Evolutionary conservation across 1,140 invertebrate species (phyloP), one percentile per base, ranked within the genome.

Genomic region (Piezodorus guildinii): DNA sequence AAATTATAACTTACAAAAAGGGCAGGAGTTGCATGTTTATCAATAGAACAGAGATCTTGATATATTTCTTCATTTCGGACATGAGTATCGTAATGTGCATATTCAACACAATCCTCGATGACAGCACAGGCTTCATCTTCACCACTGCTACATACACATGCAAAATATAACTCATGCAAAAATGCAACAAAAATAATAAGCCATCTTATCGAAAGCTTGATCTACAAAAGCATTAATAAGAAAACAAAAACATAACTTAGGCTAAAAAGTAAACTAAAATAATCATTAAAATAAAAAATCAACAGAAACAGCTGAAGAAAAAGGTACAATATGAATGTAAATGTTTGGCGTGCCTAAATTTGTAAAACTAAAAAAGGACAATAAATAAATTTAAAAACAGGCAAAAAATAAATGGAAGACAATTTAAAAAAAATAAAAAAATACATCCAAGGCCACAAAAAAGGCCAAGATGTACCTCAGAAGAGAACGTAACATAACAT

Each of bases 401-500:
- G 34, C 34, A 39, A 10, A 39, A 39, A 39, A 10, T 39, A 39
- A 39, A 6, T 6, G 9, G 3, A 39, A 39, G 12, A 39, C 34
- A 39, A n/a, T 39, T 39, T 39, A 39, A 10, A 39, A 10, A 39
- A 39, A 39, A 39, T 12, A 39, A 39, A 39, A 17, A 6, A 17
- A 34, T 15, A 19, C 34, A 60, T 39, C 12, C 17, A 25, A 6
- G 34, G n/a, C 44, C 60, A 61, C 23, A 46, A 39, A 39, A 16
- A 23, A 19, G 34, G 46, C 23, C 56, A 61, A 21, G 39, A 15
- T 25, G 51, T 73, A 83, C 84, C 84, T 86, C 83, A 43, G 82
- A 78, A 64, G 83, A 81, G 74, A 90, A 86, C 67, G 86, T 89
- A 67, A 90, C 85, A 74, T 89, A 90, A 78, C 88, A 91, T 60